Evolutionary conservation across 1,140 invertebrate genomes (phyloP), one percentile per base, ranked within the genome.

Genomic region (Leptinotarsa lineolata): DNA sequence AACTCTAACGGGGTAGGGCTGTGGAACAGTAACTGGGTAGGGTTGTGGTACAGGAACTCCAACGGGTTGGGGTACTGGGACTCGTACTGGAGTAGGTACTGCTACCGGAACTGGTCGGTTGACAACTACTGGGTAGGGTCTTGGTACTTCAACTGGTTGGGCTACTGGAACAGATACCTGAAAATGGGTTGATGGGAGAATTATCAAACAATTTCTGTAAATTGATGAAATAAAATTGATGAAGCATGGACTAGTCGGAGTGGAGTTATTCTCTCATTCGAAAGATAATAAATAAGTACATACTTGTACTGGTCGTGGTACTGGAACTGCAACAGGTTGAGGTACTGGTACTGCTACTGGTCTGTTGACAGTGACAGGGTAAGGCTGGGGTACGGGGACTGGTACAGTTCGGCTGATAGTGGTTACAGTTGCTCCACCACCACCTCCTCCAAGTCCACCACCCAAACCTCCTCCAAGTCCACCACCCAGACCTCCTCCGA

Each of bases 351-450:
- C 82, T 66, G 80, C 81, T 15, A 85, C 83, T 2, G 85, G 85
- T 3, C 88, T 86, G 20, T 86, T 88, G 73, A 82, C 84, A 70
- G 80, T 88, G 79, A 84, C 81, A 4, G 84, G 81, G 13, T 81
- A 80, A 4, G 81, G 84, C 68, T 84, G 84, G 4, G 81, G 78
- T 11, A 83, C 81, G 11, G 78, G 77, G 11, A 80, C 84, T 58
- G 80, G 80, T 15, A 81, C 80, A 18, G 65, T 75, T 68, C 78
- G 74, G 48, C 74, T 79, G 1, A 77, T 73, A 22, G 79, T 78
- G 20, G 76, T 81, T 18, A 76, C 76, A 46, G 70, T 80, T 70
- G 74, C 75, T 58, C 72, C 74, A 46, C 72, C 72, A 65, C 77
- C 70, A 59, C 73, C 76, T 30, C 71, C 75, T 70, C 72, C 77